These are phyloP conservation scores for Dolichotis patagonum DNA, from an alignment of 2,113 vertebrate species.

Conservation along the genomic window DNA sequence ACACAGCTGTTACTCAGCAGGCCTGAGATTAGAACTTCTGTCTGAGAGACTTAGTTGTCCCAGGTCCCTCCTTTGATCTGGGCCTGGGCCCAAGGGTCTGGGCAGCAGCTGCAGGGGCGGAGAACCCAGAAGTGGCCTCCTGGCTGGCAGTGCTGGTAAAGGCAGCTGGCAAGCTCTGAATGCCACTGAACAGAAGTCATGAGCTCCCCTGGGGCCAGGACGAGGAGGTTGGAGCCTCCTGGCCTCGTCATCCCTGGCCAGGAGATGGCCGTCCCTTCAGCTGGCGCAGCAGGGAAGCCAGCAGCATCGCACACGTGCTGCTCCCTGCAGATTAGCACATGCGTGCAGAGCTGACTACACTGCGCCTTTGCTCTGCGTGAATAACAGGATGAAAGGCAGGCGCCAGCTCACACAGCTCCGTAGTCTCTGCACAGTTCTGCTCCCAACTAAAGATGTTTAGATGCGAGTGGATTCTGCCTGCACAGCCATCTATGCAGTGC, in stretches of 20 bases:
- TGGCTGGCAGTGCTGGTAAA: not conserved
- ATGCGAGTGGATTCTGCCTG: constrained; percentile 8
- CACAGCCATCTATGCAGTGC: constrained; percentile 23
- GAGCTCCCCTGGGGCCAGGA: not conserved
- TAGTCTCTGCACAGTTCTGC: not conserved
- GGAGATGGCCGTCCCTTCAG: not conserved
- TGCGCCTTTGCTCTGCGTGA: not conserved
- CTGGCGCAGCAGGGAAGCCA: not conserved
- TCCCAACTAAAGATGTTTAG: not conserved
- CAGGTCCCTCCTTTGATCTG: not conserved
- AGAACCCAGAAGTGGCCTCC: not conserved
- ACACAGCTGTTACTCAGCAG: not conserved
- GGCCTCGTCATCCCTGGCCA: not conserved
- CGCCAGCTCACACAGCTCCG: not conserved
- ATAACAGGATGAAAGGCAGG: constrained; percentile 56
- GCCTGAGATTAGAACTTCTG: not conserved
- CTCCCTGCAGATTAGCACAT: not conserved
- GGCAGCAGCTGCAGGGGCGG: not conserved
- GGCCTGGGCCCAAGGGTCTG: not conserved
- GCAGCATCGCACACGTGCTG: not conserved
- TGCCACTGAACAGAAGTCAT: not conserved
- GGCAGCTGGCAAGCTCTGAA: constrained; percentile 35
- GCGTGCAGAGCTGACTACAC: not conserved
- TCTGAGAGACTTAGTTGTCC: not conserved
- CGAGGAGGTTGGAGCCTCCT: not conserved